Conservation (phyloP, 2,113 vertebrate species). For the Mormoops blainvillei region DNA sequence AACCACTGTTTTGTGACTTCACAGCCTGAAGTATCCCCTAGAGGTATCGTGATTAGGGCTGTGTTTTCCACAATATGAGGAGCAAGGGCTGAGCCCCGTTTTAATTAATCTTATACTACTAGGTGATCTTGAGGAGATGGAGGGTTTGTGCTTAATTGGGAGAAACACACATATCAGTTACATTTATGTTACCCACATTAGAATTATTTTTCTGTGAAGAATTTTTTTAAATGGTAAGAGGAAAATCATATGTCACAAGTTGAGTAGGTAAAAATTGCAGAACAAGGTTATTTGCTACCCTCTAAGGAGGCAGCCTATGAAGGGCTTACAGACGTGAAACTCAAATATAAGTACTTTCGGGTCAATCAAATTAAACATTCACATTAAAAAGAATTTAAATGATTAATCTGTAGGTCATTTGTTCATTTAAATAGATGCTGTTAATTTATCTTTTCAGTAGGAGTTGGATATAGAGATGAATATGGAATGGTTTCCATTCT, state of each 20-base stretch:
- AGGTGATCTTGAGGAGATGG: neutral
- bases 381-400: neutral
- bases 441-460: neutral
- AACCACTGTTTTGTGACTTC: neutral
- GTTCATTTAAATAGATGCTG: neutral
- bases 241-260: neutral
- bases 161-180: neutral
- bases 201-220: neutral
- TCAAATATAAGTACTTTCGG: neutral
- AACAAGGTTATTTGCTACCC: neutral
- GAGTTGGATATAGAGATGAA: neutral
- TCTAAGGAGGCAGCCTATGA: neutral
- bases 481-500: neutral
- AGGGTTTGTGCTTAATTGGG: neutral
- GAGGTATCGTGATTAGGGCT: neutral
- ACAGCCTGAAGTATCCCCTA: neutral
- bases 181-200: neutral
- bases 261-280: neutral
- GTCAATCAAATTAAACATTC: slow-evolving; percentile 54
- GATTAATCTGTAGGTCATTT: neutral
- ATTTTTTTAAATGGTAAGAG: neutral
- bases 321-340: neutral
- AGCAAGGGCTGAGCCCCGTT: neutral
- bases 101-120: slow-evolving; percentile 1
- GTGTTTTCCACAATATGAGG: neutral